Evolutionary conservation across 2,888 invertebrate species (phyloP), one percentile per base, ranked within the genome.

Genomic region (Amphipoea lucens): DNA sequence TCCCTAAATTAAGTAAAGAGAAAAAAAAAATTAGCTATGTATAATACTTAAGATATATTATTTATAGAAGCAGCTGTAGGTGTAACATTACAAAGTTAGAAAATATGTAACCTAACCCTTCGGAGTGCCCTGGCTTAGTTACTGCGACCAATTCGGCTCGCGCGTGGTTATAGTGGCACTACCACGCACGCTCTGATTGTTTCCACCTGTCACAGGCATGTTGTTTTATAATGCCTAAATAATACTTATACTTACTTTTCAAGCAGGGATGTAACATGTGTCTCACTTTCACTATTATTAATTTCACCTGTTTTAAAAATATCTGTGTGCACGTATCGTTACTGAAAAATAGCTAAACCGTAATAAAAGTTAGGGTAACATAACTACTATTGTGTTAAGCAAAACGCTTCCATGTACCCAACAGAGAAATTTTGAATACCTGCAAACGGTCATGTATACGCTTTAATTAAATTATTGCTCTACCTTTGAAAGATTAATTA

Each of bases 391-490:
- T 48, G 40, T 12, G 45, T 54, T n/a, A 2, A 84, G 12, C 66
- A 63, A 77, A 75, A 69, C 48, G 42, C 36, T 77, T 78, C 51
- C 68, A 42, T 66, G 45, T 63, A 68, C 51, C 62, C 17, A 40
- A 63, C 72, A 77, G 75, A 65, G 36, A 79, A 72, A 57, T 71
- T 48, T 40, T 78, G 51, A 80, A 81, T 87, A 83, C 67, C 82
- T 84, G 62, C 12, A 48, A 79, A 77, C 75, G 66, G 66, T 60
- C 66, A 54, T 74, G 45, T 66, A 45, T 51, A 65, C 57, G 62
- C 48, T 77, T 85, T 80, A 81, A 88, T 83, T 74, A 81, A 88
- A 79, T 87, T 71, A 83, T 87, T 81, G 62, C 70, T 63, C 70
- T 69, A 70, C 76, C 79, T 77, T 74, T 78, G 73, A 68, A 78